Evolutionary conservation across 2,113 vertebrate species (phyloP).

Genomic region (Halcyon malimbica): DNA sequence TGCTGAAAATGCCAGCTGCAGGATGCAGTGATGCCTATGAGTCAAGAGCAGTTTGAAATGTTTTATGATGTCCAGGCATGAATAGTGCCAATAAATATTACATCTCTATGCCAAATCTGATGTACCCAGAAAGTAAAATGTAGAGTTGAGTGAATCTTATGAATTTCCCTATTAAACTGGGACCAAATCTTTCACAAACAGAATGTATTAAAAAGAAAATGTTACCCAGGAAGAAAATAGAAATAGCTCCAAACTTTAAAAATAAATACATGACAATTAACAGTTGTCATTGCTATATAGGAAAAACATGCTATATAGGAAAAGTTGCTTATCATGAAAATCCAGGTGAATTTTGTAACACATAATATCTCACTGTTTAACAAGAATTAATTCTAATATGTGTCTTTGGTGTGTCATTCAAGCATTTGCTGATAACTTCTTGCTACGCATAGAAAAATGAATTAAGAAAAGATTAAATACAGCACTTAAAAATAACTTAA

Average conservation of each 20-base stretch:
- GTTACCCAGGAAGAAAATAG: not conserved
- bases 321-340: not conserved
- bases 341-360: not conserved
- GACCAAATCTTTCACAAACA: not conserved
- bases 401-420: not conserved
- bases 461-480: not conserved
- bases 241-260: not conserved
- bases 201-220: not conserved
- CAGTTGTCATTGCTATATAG: not conserved
- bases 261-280: not conserved
- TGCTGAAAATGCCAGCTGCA: not conserved
- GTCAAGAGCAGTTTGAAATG: not conserved
- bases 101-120: not conserved
- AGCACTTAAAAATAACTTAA: not conserved
- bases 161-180: not conserved
- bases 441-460: not conserved
- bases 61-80: not conserved
- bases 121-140: not conserved
- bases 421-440: not conserved
- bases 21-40: not conserved
- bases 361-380: not conserved
- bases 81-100: not conserved
- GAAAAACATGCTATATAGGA: not conserved
- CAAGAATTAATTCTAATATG: not conserved
- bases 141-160: accelerated